Evolutionary conservation across 2,113 vertebrate species (phyloP).

Genomic region (Gymnogyps californianus): DNA sequence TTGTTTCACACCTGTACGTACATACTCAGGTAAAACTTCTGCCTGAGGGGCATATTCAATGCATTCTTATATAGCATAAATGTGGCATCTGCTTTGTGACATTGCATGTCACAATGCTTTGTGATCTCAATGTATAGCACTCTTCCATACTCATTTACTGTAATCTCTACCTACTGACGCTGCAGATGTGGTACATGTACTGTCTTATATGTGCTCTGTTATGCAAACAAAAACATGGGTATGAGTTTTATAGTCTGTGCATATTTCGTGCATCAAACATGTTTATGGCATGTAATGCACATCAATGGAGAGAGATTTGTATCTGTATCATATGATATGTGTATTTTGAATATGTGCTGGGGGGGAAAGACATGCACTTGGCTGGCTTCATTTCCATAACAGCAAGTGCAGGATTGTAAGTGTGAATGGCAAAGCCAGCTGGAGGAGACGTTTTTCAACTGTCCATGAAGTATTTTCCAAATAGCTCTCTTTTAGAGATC

Average conservation of each 20-base stretch:
- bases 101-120: background rate
- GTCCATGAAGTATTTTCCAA: background rate
- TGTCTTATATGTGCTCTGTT: fast-evolving
- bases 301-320: too few relatives aligned
- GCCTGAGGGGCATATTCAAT: background rate
- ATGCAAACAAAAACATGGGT: background rate
- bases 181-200: fast-evolving
- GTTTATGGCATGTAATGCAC: fast-evolving
- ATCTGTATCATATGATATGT: fast-evolving
- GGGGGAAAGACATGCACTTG: too few relatives aligned
- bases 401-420: background rate
- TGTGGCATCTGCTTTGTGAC: background rate
- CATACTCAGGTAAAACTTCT: background rate
- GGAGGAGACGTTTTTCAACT: background rate
- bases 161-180: background rate
- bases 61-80: fast-evolving
- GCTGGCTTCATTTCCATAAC: background rate
- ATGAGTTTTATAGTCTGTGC: background rate
- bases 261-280: background rate
- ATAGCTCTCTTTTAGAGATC: background rate
- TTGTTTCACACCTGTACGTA: background rate
- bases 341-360: background rate
- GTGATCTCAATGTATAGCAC: background rate
- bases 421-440: background rate
- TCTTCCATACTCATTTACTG: background rate